Conservation (phyloP, 2,888 invertebrate genomes). For the Lasioglossum zephyrum region DNA sequence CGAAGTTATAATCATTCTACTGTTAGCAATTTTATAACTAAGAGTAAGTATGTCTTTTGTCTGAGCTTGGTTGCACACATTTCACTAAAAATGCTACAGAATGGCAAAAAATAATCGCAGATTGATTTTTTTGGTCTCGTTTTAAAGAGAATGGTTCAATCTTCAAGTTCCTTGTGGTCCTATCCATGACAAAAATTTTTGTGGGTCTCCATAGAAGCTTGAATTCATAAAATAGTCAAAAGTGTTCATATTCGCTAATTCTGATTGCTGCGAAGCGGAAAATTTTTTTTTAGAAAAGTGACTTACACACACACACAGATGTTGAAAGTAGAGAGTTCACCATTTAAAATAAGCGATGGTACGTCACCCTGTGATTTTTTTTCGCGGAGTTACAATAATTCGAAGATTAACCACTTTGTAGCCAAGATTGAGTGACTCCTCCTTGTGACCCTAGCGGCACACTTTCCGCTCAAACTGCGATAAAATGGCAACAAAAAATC, state of each 20-base stretch:
- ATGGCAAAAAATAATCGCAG: not conserved
- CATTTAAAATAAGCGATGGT: not conserved
- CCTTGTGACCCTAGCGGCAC: too few species aligned
- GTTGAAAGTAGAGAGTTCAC: not conserved
- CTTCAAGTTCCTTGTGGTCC: fast-evolving
- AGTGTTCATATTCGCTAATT: not conserved
- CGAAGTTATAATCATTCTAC: not conserved
- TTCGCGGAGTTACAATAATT: not conserved
- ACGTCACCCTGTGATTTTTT: not conserved
- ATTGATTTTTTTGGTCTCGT: not conserved
- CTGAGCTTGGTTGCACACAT: not conserved
- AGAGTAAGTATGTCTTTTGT: too few species aligned
- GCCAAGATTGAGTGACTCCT: not conserved
- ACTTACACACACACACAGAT: too few species aligned
- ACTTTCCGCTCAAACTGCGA: too few species aligned
- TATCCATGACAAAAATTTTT: not conserved
- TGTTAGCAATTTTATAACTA: too few species aligned
- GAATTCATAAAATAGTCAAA: not conserved
- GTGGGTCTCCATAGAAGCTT: fast-evolving
- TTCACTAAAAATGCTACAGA: not conserved
- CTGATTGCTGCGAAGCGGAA: fast-evolving
- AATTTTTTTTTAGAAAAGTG: too few species aligned
- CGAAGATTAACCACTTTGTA: not conserved
- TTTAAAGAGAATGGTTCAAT: not conserved
- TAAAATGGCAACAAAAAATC: not conserved